Base-by-base conservation (phyloP, 2,797 vertebrate genomes). In the Etheostoma perlongum region DNA sequence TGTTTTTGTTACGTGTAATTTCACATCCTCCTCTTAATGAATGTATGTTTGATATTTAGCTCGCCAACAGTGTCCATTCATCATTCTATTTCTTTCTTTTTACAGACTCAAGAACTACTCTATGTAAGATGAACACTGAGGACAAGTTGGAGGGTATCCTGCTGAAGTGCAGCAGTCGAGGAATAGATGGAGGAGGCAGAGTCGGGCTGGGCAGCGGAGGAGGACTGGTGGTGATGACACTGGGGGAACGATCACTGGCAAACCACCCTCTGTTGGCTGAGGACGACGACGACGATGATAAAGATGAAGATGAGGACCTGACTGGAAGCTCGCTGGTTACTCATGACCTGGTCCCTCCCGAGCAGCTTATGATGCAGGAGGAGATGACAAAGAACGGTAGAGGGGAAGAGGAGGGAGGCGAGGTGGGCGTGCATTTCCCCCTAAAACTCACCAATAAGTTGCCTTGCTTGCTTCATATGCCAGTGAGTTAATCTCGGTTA, bases 291-390 rank as follows among this genome's bases (percentile, higher is more conserved):
- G 96, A 96, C 9, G 96, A 62, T 0, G 97, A 52, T 1, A 30
- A 94, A 0, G 92, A 94, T 0, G 96, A 96, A 33, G 96, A 97
- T 3, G 95, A 95, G 6, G 96, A 97, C 85, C 94, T 99, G 92
- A 95, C 95, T 21, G 96, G 94, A 72, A 96, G 94, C 84, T 96
- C 97, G 5, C 93, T 99, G 91, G 95, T 96, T 54, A 96, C 97
- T 25, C 97, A 98, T 40, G 96, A 98, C 88, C 96, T 99, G 91
- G 96, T 99, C 81, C 95, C 97, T 78, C 97, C 98, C 7, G 97
- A 99, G 91, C 97, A 99, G 92, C 96, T 99, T 86, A 98, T 99
- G 97, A 97, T 99, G 93, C 98, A 98, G 74, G 98, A 99, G 94
- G 97, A 98, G 90, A 96, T 96, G 19, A 96, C 96, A 77, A 99